Evolutionary conservation across 2,888 invertebrate species (phyloP).

Genomic region (Itoplectis maculator): DNA sequence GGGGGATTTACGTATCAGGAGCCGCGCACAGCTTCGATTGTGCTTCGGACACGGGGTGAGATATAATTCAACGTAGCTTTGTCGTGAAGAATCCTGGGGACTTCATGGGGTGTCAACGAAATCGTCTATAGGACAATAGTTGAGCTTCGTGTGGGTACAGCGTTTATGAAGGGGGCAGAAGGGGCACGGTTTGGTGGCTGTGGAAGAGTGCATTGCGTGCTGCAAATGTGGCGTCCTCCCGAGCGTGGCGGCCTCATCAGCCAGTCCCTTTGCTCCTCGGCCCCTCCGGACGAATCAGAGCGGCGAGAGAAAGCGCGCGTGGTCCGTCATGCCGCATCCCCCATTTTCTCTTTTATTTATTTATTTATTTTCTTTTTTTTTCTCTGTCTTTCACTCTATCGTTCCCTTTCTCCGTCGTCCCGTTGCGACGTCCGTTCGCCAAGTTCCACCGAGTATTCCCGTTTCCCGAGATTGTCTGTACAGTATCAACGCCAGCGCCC

Average conservation of each 20-base stretch:
- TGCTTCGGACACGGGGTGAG: too few relatives aligned
- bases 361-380: constrained; percentile 9
- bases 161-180: neutral
- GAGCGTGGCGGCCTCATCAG: constrained; percentile 9
- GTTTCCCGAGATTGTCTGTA: neutral
- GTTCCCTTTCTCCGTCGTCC: neutral
- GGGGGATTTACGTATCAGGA: too few relatives aligned
- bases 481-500: neutral
- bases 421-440: constrained; percentile 31
- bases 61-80: too few relatives aligned
- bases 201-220: too few relatives aligned
- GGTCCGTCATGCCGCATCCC: constrained; percentile 77
- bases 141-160: neutral
- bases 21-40: too few relatives aligned
- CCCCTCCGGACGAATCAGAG: constrained; percentile 80
- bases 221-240: neutral
- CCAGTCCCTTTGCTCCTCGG: constrained; percentile 54
- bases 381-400: constrained; percentile 12
- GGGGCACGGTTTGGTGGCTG: too few relatives aligned
- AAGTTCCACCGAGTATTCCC: constrained; percentile 25
- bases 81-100: too few relatives aligned
- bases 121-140: neutral
- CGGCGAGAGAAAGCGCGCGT: constrained; percentile 70
- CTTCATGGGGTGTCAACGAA: neutral
- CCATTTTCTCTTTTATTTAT: constrained; percentile 42